phyloP scores from a whole-genome alignment of 2,797 vertebrate species.

The Pipistrellus pygmaeus region DNA sequence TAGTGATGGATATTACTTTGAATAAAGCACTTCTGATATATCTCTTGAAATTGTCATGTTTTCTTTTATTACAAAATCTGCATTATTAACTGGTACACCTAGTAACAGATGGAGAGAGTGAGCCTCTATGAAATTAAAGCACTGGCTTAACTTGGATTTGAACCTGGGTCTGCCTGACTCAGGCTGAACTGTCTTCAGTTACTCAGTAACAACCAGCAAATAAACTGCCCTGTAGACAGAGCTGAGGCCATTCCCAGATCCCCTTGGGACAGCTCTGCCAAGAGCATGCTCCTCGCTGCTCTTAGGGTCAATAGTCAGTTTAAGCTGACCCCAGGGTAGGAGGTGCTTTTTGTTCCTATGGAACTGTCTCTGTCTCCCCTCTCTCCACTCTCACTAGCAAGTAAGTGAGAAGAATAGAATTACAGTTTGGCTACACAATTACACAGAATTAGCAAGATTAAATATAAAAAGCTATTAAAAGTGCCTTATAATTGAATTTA shows the following conservation, averaged over 20 bases:
- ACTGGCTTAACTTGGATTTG: neutral
- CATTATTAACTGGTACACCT: too few relatives aligned
- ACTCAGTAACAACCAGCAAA: neutral
- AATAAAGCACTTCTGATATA: too few relatives aligned
- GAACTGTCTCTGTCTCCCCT: neutral
- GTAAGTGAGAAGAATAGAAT: slow-evolving; percentile 79
- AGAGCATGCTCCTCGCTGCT: neutral
- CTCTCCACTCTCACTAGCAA: slow-evolving; percentile 66
- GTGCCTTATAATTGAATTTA: slow-evolving; percentile 84
- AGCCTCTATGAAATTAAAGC: neutral
- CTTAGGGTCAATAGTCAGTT: neutral
- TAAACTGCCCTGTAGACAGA: neutral
- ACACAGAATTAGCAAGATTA: slow-evolving; percentile 82
- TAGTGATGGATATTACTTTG: too few relatives aligned
- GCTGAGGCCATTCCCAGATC: neutral
- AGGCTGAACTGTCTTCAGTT: neutral
- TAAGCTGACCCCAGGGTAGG: neutral
- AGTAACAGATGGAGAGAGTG: neutral
- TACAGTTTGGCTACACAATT: slow-evolving; percentile 78
- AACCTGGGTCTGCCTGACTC: neutral
- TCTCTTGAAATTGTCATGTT: too few relatives aligned
- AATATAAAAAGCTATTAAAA: slow-evolving; percentile 86
- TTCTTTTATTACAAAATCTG: too few relatives aligned
- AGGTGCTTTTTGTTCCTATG: neutral
- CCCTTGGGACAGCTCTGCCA: neutral